Conservation (phyloP, 2,113 vertebrate genomes). For the Trachemys scripta region DNA sequence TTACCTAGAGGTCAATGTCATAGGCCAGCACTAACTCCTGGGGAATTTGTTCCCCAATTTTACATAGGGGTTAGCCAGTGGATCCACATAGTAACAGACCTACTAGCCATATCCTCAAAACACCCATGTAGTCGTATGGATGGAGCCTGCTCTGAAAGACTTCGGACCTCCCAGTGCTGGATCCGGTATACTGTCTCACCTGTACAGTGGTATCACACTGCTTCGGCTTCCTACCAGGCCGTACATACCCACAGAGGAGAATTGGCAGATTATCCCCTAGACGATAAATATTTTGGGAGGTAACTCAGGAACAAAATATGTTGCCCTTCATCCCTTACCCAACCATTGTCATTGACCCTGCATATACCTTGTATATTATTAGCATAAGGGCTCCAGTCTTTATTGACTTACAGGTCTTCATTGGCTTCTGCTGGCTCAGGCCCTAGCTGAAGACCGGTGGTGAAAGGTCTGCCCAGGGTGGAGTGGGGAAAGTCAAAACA, state of each 20-base stretch:
- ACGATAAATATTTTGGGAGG: background rate
- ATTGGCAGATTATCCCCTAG: background rate
- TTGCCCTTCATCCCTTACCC: background rate
- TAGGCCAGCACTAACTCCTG: background rate
- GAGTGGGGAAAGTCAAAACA: background rate
- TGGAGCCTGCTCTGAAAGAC: background rate
- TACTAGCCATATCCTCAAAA: background rate
- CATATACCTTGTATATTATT: background rate
- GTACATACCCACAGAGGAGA: background rate
- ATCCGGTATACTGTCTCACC: accelerated
- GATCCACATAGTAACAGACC: background rate
- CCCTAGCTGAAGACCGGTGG: background rate
- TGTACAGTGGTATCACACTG: accelerated
- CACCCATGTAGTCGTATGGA: background rate
- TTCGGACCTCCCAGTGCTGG: accelerated
- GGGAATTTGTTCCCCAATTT: background rate
- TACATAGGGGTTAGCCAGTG: background rate
- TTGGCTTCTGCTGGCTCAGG: background rate
- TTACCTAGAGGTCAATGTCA: background rate
- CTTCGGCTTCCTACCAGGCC: background rate
- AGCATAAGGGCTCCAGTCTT: background rate
- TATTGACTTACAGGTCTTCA: background rate
- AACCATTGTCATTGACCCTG: too few relatives aligned
- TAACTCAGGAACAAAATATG: background rate
- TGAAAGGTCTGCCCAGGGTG: background rate